Conservation (phyloP, 2,113 vertebrate genomes). For the Conger conger region DNA sequence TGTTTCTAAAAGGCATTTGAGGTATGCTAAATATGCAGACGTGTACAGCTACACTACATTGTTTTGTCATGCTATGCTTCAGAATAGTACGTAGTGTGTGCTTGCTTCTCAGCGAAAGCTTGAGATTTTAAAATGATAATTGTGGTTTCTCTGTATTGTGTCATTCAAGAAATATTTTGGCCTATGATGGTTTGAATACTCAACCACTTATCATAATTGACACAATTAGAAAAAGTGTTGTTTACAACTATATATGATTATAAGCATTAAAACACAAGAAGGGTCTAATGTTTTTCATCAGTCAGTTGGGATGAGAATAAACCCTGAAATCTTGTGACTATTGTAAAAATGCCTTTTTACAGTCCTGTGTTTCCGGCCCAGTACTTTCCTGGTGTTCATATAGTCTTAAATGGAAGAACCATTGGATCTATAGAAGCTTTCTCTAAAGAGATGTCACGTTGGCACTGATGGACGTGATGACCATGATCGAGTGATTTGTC, state of each 20-base stretch:
- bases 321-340: background rate
- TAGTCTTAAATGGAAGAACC: background rate
- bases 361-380: background rate
- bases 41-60: background rate
- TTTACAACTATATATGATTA: background rate
- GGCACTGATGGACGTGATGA: background rate
- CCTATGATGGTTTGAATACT: background rate
- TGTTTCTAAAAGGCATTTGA: background rate
- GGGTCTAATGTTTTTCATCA: background rate
- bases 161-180: background rate
- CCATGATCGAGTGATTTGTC: background rate
- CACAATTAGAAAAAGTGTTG: background rate
- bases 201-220: background rate
- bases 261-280: background rate
- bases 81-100: background rate
- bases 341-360: background rate
- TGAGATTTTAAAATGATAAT: background rate
- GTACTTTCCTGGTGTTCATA: background rate
- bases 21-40: background rate
- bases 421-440: background rate
- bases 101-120: background rate
- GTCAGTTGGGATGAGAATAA: background rate
- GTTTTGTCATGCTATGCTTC: background rate
- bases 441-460: background rate
- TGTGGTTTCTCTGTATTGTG: background rate